phyloP scores from a whole-genome alignment of 2,113 vertebrate species.

The Ramphastos sulfuratus region DNA sequence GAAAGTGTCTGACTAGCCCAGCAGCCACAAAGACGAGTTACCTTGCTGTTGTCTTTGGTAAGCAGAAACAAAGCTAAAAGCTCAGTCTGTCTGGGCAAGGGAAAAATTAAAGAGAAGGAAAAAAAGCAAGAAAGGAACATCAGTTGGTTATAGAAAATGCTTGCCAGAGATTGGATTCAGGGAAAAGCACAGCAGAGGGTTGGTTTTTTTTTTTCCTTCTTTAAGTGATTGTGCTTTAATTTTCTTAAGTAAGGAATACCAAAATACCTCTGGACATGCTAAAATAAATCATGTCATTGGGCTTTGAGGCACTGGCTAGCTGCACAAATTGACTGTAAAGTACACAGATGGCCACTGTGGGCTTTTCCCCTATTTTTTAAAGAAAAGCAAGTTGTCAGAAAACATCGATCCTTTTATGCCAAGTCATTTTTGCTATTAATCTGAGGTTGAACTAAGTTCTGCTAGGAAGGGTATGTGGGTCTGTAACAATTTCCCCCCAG shows the following conservation, averaged over 20 bases:
- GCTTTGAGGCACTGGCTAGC: constrained; percentile 4
- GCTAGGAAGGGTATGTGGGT: neutral
- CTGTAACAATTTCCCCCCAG: neutral
- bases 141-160: constrained; percentile 21
- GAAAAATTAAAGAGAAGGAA: neutral
- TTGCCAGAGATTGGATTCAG: constrained; percentile 53
- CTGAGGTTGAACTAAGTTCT: neutral
- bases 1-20: constrained; percentile 46
- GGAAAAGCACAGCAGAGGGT: constrained; percentile 37
- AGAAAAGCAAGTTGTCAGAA: neutral
- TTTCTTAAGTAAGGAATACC: constrained; percentile 65
- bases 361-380: neutral
- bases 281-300: constrained; percentile 58
- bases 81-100: constrained; percentile 9
- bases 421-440: neutral
- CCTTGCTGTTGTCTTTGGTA: neutral
- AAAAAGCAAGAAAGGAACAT: neutral
- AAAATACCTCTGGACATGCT: constrained; percentile 63
- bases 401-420: neutral
- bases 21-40: constrained; percentile 28
- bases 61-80: constrained; percentile 63
- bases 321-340: neutral
- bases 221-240: constrained; percentile 64
- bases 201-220: constrained; percentile 26
- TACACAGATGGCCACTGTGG: neutral